These are phyloP conservation scores for Malacoraja senta DNA, from an alignment of 2,797 vertebrate species.

Conservation along the genomic window DNA sequence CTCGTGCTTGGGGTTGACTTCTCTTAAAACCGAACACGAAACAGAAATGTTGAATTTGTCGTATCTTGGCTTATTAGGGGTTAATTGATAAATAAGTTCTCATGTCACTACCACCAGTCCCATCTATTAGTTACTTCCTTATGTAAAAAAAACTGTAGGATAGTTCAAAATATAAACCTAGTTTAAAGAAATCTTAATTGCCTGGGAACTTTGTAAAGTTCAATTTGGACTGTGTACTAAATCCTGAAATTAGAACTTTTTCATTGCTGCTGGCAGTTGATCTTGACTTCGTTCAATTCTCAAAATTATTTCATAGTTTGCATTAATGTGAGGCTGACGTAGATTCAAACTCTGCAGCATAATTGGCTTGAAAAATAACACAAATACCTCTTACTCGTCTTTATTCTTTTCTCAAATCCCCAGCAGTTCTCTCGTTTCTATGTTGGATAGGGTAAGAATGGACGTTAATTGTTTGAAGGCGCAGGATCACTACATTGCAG, in stretches of 20 bases:
- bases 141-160: neutral
- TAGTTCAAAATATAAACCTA: neutral
- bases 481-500: neutral
- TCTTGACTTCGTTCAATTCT: neutral
- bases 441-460: neutral
- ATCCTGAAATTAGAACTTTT: neutral
- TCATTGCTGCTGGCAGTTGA: neutral
- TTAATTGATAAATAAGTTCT: neutral
- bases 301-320: neutral
- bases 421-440: neutral
- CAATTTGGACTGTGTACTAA: neutral
- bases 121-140: neutral
- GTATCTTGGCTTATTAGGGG: neutral
- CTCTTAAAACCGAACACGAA: neutral
- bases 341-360: neutral
- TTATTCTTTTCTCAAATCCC: slow-evolving; percentile 1
- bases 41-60: neutral
- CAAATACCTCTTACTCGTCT: neutral
- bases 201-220: neutral
- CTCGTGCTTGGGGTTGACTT: too few species aligned
- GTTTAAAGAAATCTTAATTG: neutral
- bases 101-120: too few species aligned
- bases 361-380: neutral
- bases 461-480: slow-evolving; percentile 14
- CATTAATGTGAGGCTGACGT: neutral